These are phyloP conservation scores for Listrodromus nycthemerus DNA, from an alignment of 2,888 invertebrate genomes.

Conservation along the genomic window DNA sequence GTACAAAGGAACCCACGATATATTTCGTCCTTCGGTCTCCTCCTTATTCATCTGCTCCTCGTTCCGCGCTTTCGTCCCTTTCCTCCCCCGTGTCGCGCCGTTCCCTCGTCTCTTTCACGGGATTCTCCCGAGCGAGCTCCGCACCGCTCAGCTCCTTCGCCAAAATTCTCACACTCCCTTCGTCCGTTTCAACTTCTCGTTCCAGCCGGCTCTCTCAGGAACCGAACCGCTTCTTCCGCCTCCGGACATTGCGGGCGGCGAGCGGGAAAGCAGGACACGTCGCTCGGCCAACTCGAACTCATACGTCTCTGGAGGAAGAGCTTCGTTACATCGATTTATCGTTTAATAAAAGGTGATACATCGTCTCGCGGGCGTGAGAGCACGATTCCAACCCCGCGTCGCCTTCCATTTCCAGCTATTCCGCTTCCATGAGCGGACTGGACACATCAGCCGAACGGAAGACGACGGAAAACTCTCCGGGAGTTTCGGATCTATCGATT, in stretches of 20 bases:
- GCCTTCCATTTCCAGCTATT: slow-evolving; percentile 45
- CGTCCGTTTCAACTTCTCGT: background rate
- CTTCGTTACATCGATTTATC: slow-evolving; percentile 80
- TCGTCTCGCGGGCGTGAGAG: slow-evolving; percentile 62
- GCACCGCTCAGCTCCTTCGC: slow-evolving; percentile 47
- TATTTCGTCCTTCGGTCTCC: slow-evolving; percentile 67
- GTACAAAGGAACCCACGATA: slow-evolving; percentile 67
- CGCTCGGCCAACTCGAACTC: slow-evolving; percentile 57
- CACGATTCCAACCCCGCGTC: slow-evolving; percentile 40
- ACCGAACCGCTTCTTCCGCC: slow-evolving; percentile 21
- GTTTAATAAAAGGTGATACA: slow-evolving; percentile 81
- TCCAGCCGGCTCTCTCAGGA: slow-evolving; percentile 15
- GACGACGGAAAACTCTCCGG: background rate
- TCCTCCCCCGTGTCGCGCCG: slow-evolving; percentile 35
- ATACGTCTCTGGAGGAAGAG: slow-evolving; percentile 70
- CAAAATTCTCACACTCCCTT: slow-evolving; percentile 55
- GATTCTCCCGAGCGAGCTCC: slow-evolving; percentile 55
- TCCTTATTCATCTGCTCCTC: slow-evolving; percentile 29
- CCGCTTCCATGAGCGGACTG: slow-evolving; percentile 50
- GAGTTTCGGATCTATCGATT: background rate
- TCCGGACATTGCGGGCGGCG: slow-evolving; percentile 41
- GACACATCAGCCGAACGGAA: background rate
- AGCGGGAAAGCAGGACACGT: slow-evolving; percentile 42
- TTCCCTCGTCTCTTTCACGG: slow-evolving; percentile 39
- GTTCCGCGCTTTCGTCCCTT: background rate